Base-by-base conservation (phyloP, 2,797 vertebrate species). In the Melanotaenia parkinsoni region DNA sequence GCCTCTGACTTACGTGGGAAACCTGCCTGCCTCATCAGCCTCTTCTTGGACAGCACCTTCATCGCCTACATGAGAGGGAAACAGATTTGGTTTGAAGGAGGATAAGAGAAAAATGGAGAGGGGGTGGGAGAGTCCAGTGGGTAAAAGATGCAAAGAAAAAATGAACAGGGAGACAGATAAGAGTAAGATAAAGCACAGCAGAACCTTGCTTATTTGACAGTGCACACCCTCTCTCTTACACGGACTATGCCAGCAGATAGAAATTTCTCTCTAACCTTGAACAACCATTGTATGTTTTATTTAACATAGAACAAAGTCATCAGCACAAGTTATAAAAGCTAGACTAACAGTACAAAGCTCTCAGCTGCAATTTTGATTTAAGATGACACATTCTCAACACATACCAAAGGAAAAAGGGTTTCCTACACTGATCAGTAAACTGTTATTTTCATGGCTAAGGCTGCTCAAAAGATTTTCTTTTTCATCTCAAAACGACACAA, bases 21-120 rank as follows among this genome's bases (percentile, higher is more conserved):
- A 65, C 98, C 98, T 0, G 98, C 98, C 90, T 99, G 98, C 65
- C 98, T 95, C 95, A 99, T 97, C 93, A 99, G 93, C 91, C 96
- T 97, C 94, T 96, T 98, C 90, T 99, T 99, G 84, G 98, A 99
- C 84, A 99, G 93, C 81, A 99, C 97, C 89, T 99, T 99, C 98
- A 99, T 99, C 77, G 98, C 98, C 98, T 99, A 88, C 58, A 87
- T 75, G 75, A 88, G 12, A 53, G 3, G 22, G 47, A 65, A 63
- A 74, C 37, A 57, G 72, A 64, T 69, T 78, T 37, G 45, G 74
- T 74, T 33, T 73, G 33, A 43, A 53, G 70, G 74, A 76, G 35
- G 63, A 75, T 57, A 28, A 66, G 63, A 86, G 68, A 63, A 73
- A 18, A 70, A 71, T n/a, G 33, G 5, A 63, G 67, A 73, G 18